These are phyloP conservation scores for Sebastes fasciatus DNA, from an alignment of 2,113 vertebrate genomes.

Conservation along the genomic window DNA sequence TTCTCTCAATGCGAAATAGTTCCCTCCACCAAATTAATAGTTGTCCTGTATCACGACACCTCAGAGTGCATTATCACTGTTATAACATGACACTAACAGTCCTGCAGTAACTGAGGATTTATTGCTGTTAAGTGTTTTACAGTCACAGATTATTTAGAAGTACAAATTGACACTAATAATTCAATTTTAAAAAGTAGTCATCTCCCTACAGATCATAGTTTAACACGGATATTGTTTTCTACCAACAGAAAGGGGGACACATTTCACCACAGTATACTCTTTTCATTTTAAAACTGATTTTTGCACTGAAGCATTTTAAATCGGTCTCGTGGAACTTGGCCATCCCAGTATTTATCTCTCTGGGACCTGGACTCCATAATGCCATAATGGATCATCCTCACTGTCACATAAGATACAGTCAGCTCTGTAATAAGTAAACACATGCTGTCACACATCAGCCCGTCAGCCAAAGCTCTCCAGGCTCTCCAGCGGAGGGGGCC, in stretches of 20 bases:
- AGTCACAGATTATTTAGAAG: not conserved
- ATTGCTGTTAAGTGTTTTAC: too few species aligned
- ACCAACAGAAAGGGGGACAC: not conserved
- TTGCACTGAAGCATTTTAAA: slow-evolving; percentile 65
- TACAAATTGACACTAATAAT: not conserved
- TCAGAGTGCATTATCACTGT: not conserved
- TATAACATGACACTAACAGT: not conserved
- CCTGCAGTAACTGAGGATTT: not conserved
- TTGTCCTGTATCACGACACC: not conserved
- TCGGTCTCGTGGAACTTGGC: slow-evolving; percentile 70
- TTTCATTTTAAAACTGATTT: slow-evolving; percentile 60
- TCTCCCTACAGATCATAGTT: not conserved
- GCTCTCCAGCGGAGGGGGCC: slow-evolving; percentile 71
- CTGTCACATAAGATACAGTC: slow-evolving; percentile 84
- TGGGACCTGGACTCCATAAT: slow-evolving; percentile 56
- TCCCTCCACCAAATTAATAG: not conserved
- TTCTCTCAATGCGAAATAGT: not conserved
- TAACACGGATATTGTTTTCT: not conserved
- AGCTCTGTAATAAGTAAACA: slow-evolving; percentile 76
- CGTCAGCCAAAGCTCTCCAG: slow-evolving; percentile 72
- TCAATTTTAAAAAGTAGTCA: not conserved
- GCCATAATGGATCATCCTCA: slow-evolving; percentile 81
- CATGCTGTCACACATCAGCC: slow-evolving; percentile 72
- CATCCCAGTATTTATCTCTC: slow-evolving; percentile 79
- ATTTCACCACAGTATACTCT: slow-evolving; percentile 25